Evolutionary conservation across 1,140 invertebrate species (phyloP).

Genomic region (Sitobion miscanthi): DNA sequence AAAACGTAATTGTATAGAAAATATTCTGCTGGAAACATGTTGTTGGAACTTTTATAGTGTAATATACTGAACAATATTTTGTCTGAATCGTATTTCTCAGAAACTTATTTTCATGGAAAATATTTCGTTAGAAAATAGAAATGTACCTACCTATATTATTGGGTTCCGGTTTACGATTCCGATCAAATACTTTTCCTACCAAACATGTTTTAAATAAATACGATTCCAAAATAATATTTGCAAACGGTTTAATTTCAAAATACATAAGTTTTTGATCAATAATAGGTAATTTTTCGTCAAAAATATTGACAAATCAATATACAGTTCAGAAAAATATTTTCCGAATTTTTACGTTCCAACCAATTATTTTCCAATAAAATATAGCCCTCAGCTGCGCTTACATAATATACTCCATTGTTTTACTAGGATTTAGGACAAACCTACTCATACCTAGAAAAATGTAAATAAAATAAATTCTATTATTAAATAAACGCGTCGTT

Average conservation of each 20-base stretch:
- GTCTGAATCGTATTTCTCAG: not conserved
- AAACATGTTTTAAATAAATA: not conserved
- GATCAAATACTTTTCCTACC: not conserved
- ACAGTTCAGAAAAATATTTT: not conserved
- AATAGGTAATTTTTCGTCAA: not conserved
- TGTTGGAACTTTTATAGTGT: not conserved
- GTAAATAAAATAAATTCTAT: not conserved
- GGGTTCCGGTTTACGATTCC: not conserved
- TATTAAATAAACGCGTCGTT: not conserved
- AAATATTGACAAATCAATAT: not conserved
- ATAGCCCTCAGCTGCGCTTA: not conserved
- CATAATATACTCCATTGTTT: not conserved
- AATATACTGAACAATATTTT: not conserved
- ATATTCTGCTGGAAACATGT: not conserved
- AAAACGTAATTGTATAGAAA: not conserved
- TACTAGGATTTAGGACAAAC: not conserved
- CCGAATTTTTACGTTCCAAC: not conserved
- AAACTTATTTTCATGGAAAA: constrained; percentile 19
- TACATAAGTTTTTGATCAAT: not conserved
- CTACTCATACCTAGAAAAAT: not conserved
- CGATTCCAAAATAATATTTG: not conserved
- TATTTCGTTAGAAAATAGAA: not conserved
- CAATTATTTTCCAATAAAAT: not conserved
- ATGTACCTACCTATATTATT: constrained; percentile 7
- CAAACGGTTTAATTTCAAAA: not conserved